Evolutionary conservation across 1,140 invertebrate genomes (phyloP).

Genomic region (Zeugodacus cucurbitae): DNA sequence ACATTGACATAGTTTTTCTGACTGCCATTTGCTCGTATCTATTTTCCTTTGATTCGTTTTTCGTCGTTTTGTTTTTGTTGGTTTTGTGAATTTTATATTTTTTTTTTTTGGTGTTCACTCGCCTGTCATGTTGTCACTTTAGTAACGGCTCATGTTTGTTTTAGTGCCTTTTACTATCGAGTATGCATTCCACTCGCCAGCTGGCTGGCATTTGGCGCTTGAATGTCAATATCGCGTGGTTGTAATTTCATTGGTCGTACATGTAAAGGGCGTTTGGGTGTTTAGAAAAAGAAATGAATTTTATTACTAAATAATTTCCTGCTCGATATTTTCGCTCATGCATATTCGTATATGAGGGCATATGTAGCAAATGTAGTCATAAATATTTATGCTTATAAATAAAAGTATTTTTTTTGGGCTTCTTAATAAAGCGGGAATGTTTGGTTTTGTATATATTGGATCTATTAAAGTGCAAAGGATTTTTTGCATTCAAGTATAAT

Average conservation of each 20-base stretch:
- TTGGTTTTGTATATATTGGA: too few relatives aligned
- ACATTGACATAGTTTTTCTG: constrained; percentile 21
- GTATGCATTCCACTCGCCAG: neutral
- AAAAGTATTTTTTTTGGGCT: too few relatives aligned
- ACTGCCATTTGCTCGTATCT: neutral
- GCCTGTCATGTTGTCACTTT: neutral
- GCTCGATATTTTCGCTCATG: neutral
- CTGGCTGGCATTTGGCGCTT: neutral
- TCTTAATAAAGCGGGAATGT: too few relatives aligned
- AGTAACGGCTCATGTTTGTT: neutral
- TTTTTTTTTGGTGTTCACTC: neutral
- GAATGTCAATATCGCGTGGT: constrained; percentile 27
- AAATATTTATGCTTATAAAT: too few relatives aligned
- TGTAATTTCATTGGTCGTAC: neutral
- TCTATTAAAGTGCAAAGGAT: too few relatives aligned
- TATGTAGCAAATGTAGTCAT: neutral
- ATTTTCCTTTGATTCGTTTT: neutral
- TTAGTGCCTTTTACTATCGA: neutral
- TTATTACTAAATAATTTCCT: neutral
- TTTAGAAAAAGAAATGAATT: neutral
- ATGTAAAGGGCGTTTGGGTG: neutral
- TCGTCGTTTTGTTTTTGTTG: neutral
- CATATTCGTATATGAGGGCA: neutral
- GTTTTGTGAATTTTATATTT: constrained; percentile 13
- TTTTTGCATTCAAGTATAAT: too few relatives aligned